These are phyloP conservation scores for Sebastes itinus DNA, from an alignment of 2,797 vertebrate genomes.

Conservation along the genomic window DNA sequence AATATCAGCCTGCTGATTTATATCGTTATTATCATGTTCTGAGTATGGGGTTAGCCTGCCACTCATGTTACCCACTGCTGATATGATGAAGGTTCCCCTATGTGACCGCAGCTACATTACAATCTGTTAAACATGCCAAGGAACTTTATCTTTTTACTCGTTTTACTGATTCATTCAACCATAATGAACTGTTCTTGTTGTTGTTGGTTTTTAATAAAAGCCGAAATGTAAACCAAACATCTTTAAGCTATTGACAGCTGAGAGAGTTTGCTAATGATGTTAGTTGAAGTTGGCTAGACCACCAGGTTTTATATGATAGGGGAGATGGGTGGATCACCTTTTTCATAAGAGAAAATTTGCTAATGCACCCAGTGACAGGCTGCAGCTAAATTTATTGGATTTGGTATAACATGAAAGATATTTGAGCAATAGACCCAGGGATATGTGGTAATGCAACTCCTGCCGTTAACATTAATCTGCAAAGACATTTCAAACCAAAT, in stretches of 20 bases:
- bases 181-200: background rate
- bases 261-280: background rate
- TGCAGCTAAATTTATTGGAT: background rate
- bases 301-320: background rate
- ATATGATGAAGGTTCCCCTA: constrained; percentile 3
- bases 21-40: constrained; percentile 16
- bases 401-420: no score
- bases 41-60: background rate
- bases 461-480: background rate
- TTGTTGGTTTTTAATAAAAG: background rate
- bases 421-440: background rate
- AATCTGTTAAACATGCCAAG: background rate
- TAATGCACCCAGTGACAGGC: background rate
- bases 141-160: background rate
- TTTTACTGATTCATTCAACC: background rate
- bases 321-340: background rate
- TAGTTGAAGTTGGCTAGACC: background rate
- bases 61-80: constrained; percentile 20
- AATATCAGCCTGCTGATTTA: constrained; percentile 46
- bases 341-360: background rate
- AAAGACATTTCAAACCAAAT: background rate
- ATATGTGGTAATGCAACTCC: background rate
- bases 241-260: background rate
- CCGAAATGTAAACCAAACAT: background rate
- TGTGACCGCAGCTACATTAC: background rate